phyloP scores from a whole-genome alignment of 2,888 invertebrate species.

The Andricus quercusramuli region DNA sequence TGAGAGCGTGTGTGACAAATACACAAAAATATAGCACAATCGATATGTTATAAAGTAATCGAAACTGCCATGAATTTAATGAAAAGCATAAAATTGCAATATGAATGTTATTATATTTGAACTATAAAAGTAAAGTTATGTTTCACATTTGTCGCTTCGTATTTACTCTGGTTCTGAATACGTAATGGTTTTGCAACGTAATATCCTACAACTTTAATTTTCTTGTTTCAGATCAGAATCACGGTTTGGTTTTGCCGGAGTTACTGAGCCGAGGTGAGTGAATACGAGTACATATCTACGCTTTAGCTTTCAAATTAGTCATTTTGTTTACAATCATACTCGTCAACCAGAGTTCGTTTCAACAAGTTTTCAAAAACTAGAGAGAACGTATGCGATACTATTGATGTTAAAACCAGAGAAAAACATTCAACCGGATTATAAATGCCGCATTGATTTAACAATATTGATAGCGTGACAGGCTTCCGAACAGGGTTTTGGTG shows the following conservation, averaged over 20 bases:
- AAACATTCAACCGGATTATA: neutral
- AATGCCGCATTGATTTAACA: neutral
- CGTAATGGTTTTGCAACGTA: neutral
- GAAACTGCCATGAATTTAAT: neutral
- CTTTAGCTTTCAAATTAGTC: neutral
- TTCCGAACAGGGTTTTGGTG: no score
- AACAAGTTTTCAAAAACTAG: neutral
- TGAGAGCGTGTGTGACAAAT: neutral
- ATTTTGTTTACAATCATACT: neutral
- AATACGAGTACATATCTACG: neutral
- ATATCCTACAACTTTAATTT: conserved; percentile 21
- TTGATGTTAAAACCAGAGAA: neutral
- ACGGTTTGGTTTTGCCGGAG: neutral
- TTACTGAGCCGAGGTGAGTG: conserved; percentile 4
- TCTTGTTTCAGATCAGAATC: conserved; percentile 25
- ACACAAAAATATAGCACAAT: neutral
- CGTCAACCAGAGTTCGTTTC: neutral
- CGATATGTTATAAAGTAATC: conserved; percentile 4
- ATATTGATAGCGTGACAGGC: neutral
- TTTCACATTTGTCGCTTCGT: neutral
- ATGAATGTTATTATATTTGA: neutral
- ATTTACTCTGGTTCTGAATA: neutral
- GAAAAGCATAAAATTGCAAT: neutral
- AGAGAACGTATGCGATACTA: no score
- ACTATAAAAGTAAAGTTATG: neutral